Percentiles rank a stretch among this genome's conserved stretches.
Evolutionary conservation across 2,888 invertebrate genomes (phyloP).

Genomic region (Cremastobaeus sp.): DNA sequence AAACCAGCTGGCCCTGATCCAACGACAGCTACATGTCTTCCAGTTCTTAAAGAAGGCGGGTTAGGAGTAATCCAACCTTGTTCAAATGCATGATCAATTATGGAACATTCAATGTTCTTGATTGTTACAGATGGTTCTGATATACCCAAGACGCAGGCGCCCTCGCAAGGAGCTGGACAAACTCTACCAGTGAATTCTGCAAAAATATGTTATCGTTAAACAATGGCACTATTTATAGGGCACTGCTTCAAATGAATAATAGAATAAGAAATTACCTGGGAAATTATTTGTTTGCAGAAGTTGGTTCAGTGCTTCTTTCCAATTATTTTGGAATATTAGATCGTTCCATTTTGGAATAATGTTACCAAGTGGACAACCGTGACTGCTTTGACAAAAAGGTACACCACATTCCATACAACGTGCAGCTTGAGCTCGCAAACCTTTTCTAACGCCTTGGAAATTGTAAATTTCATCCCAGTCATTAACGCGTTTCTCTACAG

Average conservation of each 20-base stretch:
- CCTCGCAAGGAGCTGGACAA: conserved; percentile 98
- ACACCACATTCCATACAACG: conserved; percentile 99
- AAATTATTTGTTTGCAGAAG: conserved; percentile 99
- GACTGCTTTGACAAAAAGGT: conserved; percentile 96
- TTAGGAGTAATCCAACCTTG: conserved; percentile 95
- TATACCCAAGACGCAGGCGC: conserved; percentile 97
- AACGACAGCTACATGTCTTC: conserved; percentile 91
- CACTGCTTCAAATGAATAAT: too few species aligned
- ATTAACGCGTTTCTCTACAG: conserved; percentile 89
- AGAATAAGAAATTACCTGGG: conserved; percentile 81
- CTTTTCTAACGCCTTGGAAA: conserved; percentile 89
- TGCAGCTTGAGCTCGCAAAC: conserved; percentile 93
- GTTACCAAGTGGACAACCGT: conserved; percentile 98
- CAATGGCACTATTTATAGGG: too few species aligned
- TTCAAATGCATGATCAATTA: conserved; percentile 98
- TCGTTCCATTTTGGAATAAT: conserved; percentile 99
- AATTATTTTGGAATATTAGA: conserved; percentile 94
- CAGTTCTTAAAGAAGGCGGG: conserved; percentile 86
- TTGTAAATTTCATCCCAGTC: conserved; percentile 99
- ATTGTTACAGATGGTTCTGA: conserved; percentile 98
- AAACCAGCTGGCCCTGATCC: conserved; percentile 97
- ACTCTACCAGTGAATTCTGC: conserved; percentile 94
- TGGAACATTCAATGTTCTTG: conserved; percentile 99
- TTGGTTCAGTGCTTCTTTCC: conserved; percentile 95
- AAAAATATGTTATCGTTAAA: conserved; percentile 13